A percentile compares a stretch with the other conserved stretches of the same genome.
These are phyloP conservation scores for Crocuta crocuta DNA, from an alignment of 2,113 vertebrate genomes.

Conservation along the genomic window DNA sequence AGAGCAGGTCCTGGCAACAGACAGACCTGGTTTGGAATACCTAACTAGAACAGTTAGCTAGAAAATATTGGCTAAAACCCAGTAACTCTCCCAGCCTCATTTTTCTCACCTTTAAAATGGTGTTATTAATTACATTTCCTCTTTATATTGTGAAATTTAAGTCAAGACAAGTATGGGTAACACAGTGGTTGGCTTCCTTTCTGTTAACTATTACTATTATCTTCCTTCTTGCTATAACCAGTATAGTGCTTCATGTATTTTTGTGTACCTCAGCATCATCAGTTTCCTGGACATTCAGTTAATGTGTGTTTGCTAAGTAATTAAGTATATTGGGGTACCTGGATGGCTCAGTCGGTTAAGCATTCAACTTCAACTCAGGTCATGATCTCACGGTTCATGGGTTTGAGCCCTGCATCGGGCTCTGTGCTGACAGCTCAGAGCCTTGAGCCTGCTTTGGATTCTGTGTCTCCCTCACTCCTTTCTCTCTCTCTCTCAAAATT, in stretches of 20 bases:
- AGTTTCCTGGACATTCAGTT: not conserved
- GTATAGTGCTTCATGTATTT: not conserved
- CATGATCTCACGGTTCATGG: too few species aligned
- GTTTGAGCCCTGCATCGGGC: too few species aligned
- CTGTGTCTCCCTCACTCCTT: too few species aligned
- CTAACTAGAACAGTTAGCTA: not conserved
- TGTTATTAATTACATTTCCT: not conserved
- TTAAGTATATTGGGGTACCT: too few species aligned
- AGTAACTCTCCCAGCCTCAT: not conserved
- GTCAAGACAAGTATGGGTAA: not conserved
- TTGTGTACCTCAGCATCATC: not conserved
- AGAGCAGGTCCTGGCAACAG: not conserved
- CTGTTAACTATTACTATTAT: not conserved
- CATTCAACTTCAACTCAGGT: too few species aligned
- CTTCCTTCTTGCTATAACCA: not conserved
- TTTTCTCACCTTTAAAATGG: not conserved
- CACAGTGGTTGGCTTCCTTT: not conserved
- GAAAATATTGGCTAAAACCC: not conserved
- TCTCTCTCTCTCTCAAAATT: too few species aligned
- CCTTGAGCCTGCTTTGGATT: too few species aligned
- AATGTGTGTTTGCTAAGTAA: not conserved
- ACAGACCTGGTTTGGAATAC: not conserved
- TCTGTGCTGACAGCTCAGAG: too few species aligned
- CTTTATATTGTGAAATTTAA: not conserved
- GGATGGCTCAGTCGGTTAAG: too few species aligned